phyloP scores from a whole-genome alignment of 2,888 invertebrate genomes.

The Leptinotarsa juncta region DNA sequence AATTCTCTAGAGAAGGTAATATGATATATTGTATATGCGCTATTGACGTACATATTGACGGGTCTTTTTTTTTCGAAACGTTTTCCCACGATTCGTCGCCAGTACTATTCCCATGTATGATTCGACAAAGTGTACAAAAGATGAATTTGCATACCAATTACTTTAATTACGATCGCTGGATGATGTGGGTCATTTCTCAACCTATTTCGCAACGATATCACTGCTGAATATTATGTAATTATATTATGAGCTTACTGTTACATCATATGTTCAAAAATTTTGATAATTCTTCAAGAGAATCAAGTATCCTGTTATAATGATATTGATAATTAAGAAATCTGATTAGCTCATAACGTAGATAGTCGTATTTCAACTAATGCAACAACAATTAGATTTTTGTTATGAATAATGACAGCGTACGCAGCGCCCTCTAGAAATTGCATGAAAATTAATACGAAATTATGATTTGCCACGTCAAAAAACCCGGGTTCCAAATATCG shows the following conservation, averaged over 20 bases:
- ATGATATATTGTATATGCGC: background rate
- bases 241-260: background rate
- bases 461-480: no score
- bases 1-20: slow-evolving; percentile 18
- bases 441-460: no score
- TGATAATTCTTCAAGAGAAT: no score
- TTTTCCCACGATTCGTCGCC: background rate
- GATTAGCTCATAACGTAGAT: no score
- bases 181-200: background rate
- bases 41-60: background rate
- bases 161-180: background rate
- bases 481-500: no score
- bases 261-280: background rate
- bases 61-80: background rate
- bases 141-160: slow-evolving; percentile 7
- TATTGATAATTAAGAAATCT: no score
- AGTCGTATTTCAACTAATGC: no score
- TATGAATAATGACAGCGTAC: no score
- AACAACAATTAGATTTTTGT: no score
- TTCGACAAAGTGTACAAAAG: background rate
- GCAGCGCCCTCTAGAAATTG: no score
- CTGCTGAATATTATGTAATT: background rate
- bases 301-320: no score
- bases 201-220: background rate
- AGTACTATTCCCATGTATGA: background rate